Evolutionary conservation across 35 echinoderm and acorn worm genomes (phyloP), one percentile per base, ranked within the genome.

Genomic region (Apostichopus japonicus): DNA sequence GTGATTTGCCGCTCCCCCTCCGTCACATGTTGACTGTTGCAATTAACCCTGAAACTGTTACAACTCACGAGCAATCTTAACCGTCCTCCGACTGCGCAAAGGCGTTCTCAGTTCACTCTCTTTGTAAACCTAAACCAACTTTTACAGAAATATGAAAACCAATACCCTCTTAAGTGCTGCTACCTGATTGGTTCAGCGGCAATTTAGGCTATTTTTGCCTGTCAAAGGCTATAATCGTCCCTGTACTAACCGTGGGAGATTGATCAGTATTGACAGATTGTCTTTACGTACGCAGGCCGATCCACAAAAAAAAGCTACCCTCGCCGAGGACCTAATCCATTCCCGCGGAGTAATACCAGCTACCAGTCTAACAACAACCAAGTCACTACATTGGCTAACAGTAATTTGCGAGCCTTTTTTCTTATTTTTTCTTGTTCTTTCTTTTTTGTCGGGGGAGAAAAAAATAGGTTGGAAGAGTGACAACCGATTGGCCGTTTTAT

Each of bases 41-140:
- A 84, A 84, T 84, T 84, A 84, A 84, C 81, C 81, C 81, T 57
- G 81, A 84, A 84, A 84, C 81, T 57, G 81, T 84, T 84, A 58
- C 81, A 84, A 84, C 53, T 84, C 57, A 53, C 57, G 55, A 84
- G 16, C 27, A 53, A 19, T 5, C n/a, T 84, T 23, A 84, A 54
- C 54, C 19, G 54, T 58, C 54, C 3, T 58, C 57, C 81, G 57
- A 84, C 81, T 84, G 81, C 53, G 81, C 81, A 51, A 51, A 84
- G 81, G 81, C 57, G 81, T 84, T 84, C 81, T 84, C 81, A 23
- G 57, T 84, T 84, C 81, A 84, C 81, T 51, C 27, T 56, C 53
- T 23, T 84, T 84, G 81, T 84, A 84, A 84, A 84, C 81, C 57
- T 84, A 84, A 57, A 84, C 81, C 81, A 84, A 58, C 21, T 84